Conservation (phyloP, 64 coral and sea anemone genomes). For the Montipora sp. region DNA sequence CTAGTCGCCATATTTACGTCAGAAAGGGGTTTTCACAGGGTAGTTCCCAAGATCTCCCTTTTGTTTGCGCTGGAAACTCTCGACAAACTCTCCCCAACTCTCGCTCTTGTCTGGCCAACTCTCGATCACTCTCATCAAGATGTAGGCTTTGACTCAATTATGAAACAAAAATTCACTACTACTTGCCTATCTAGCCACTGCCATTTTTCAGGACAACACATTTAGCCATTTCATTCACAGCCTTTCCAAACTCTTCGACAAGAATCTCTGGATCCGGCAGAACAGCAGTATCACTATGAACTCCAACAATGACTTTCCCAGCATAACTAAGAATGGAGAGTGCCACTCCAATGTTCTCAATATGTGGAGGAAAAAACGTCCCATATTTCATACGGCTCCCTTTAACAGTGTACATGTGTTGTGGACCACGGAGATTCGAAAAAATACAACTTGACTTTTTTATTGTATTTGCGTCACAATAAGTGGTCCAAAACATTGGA, state of each 20-base stretch:
- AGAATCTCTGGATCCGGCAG: slow-evolving; percentile 76
- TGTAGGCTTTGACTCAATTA: too few species aligned
- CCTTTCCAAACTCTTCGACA: slow-evolving; percentile 69
- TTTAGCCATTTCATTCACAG: slow-evolving; percentile 50
- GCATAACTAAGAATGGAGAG: slow-evolving; percentile 83
- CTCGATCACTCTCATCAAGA: too few species aligned
- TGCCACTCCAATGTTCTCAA: slow-evolving; percentile 72
- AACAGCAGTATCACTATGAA: slow-evolving; percentile 66
- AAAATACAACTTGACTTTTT: slow-evolving; percentile 79
- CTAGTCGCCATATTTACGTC: too few species aligned
- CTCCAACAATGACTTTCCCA: slow-evolving; percentile 78
- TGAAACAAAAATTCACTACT: too few species aligned
- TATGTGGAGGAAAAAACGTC: slow-evolving; percentile 88
- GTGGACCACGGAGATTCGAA: slow-evolving; percentile 95
- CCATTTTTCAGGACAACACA: too few species aligned
- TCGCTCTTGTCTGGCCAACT: too few species aligned
- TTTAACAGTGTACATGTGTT: slow-evolving; percentile 27
- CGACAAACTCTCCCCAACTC: too few species aligned
- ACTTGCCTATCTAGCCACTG: too few species aligned
- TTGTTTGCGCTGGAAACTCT: too few species aligned
- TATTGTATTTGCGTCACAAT: slow-evolving; percentile 4
- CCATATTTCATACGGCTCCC: slow-evolving; percentile 50
- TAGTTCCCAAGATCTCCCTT: too few species aligned
- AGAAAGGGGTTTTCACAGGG: too few species aligned
- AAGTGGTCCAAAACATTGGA: slow-evolving; percentile 62